phyloP scores from a whole-genome alignment of 2,888 invertebrate species.

The Rambutsinella grinnellia region DNA sequence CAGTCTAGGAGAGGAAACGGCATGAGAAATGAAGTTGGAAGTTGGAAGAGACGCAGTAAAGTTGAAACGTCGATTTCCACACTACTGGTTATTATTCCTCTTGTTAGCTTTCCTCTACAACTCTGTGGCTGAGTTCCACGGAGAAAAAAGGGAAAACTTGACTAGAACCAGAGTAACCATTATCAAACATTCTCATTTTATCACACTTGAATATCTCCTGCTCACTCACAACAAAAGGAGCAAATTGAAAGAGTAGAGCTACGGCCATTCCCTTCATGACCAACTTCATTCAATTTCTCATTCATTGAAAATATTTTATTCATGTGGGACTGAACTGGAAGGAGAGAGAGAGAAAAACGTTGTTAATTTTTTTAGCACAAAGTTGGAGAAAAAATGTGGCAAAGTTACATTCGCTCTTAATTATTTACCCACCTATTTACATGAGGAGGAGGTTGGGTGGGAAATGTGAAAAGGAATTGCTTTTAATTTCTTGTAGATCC shows the following conservation, averaged over 20 bases:
- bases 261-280: background rate
- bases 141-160: background rate
- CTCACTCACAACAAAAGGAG: background rate
- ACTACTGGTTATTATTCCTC: background rate
- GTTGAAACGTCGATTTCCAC: background rate
- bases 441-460: too few relatives aligned
- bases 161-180: background rate
- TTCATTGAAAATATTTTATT: conserved; percentile 5
- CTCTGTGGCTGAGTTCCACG: background rate
- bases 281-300: background rate
- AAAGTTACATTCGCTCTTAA: background rate
- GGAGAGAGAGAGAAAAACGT: too few relatives aligned
- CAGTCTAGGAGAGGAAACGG: background rate
- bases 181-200: background rate
- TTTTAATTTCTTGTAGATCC: too few relatives aligned
- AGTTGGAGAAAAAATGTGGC: background rate
- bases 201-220: background rate
- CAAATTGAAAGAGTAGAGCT: background rate
- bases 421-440: too few relatives aligned
- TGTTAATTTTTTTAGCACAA: background rate
- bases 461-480: too few relatives aligned
- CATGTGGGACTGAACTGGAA: background rate
- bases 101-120: background rate
- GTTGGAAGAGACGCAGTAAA: background rate
- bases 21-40: background rate